These are phyloP conservation scores for Phallusia fumigata DNA, from an alignment of 23 tunicate species.

Conservation along the genomic window DNA sequence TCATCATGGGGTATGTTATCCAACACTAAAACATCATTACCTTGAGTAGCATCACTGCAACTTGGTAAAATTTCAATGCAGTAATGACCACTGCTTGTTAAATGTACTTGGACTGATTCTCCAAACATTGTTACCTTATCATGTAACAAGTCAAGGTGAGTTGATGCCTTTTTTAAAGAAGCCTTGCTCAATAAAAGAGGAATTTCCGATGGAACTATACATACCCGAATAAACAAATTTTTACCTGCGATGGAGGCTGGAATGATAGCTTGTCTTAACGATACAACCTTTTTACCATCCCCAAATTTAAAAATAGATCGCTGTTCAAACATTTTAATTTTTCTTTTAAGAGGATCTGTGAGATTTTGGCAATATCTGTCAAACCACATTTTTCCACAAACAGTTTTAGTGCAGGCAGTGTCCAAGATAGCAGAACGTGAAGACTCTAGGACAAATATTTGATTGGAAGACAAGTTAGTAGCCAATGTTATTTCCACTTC, in stretches of 20 bases:
- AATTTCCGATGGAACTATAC: background rate
- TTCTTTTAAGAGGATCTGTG: background rate
- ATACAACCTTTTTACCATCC: slow-evolving; percentile 22
- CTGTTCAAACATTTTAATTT: background rate
- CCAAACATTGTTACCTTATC: slow-evolving; percentile 29
- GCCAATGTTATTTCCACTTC: slow-evolving; percentile 16
- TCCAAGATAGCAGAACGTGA: slow-evolving; percentile 14
- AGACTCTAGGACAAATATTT: background rate
- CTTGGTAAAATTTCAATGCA: slow-evolving; percentile 25
- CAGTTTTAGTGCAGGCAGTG: slow-evolving; percentile 38
- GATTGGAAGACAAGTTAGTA: slow-evolving; percentile 6
- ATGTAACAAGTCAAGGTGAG: background rate
- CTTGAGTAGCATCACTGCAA: background rate
- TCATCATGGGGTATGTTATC: background rate
- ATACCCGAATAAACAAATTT: background rate
- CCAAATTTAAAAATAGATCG: slow-evolving; percentile 19
- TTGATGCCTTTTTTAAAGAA: slow-evolving; percentile 6
- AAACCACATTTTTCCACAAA: slow-evolving; percentile 30
- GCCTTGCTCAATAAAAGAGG: slow-evolving; percentile 12
- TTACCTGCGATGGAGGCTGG: slow-evolving; percentile 18
- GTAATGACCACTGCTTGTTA: slow-evolving; percentile 26
- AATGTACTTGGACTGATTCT: background rate
- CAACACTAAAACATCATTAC: background rate
- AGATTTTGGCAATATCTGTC: background rate
- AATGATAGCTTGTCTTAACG: background rate